A percentile compares a stretch with the other conserved stretches of the same genome.
Conservation (phyloP, 2,797 vertebrate genomes). For the Scyliorhinus canicula region DNA sequence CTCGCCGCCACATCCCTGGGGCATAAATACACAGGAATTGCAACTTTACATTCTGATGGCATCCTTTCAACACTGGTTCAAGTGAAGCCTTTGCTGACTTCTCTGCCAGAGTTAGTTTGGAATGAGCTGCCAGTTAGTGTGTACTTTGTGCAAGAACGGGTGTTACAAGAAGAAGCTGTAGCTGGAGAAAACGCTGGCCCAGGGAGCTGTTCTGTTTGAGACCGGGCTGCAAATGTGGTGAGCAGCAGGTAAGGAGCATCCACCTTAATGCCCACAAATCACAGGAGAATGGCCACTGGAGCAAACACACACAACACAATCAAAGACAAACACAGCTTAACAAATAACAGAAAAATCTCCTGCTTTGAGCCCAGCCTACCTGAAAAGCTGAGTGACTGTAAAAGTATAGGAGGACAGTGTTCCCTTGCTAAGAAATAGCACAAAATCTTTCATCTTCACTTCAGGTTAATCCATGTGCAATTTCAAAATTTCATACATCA, state of each 20-base stretch:
- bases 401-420: background rate
- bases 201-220: background rate
- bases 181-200: background rate
- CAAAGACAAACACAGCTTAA: background rate
- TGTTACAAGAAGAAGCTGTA: background rate
- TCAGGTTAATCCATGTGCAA: background rate
- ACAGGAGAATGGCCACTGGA: background rate
- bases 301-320: background rate
- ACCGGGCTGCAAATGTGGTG: background rate
- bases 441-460: background rate
- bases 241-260: background rate
- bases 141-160: background rate
- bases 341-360: background rate
- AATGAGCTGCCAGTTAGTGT: background rate
- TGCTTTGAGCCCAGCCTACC: background rate
- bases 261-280: conserved; percentile 15
- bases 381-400: background rate
- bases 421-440: background rate
- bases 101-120: background rate
- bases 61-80: background rate
- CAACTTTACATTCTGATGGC: background rate
- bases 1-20: no score
- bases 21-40: background rate
- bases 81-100: background rate
- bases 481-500: conserved; percentile 1